phyloP scores from a whole-genome alignment of 2,888 invertebrate genomes.

The Scaeva pyrastri region DNA sequence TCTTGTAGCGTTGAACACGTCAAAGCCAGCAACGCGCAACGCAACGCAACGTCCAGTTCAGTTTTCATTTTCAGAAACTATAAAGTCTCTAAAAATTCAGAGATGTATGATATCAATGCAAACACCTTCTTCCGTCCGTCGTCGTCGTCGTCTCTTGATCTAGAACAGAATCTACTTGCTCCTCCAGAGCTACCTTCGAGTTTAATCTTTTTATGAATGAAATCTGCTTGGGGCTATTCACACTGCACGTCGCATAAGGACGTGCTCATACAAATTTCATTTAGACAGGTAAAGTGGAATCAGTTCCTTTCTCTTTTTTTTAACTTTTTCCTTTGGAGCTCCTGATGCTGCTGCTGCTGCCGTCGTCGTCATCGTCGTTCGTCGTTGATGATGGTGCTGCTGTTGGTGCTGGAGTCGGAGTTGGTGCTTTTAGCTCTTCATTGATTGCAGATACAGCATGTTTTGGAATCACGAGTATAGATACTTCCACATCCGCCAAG shows the following conservation, averaged over 20 bases:
- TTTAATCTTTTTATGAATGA: constrained; percentile 59
- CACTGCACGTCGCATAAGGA: constrained; percentile 46
- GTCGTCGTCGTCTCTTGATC: not conserved
- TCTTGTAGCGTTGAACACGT: not conserved
- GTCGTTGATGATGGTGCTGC: not conserved
- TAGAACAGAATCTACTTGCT: constrained; percentile 27
- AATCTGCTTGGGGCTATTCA: constrained; percentile 42
- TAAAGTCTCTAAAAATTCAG: not conserved
- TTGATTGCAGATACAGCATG: constrained; percentile 72
- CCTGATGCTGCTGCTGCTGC: not conserved
- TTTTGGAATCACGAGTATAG: constrained; percentile 38
- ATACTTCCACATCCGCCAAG: constrained; percentile 37
- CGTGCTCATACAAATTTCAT: constrained; percentile 73
- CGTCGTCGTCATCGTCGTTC: too few species aligned
- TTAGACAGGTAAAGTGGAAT: constrained; percentile 53
- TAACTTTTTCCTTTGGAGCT: not conserved
- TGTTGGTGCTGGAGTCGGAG: not conserved
- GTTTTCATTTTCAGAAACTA: not conserved
- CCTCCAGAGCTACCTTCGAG: too few species aligned
- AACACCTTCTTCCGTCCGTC: not conserved
- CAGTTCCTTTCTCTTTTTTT: not conserved
- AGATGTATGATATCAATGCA: constrained; percentile 21
- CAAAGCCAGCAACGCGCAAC: not conserved
- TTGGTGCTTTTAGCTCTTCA: constrained; percentile 41
- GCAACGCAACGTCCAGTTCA: not conserved